Percentiles rank a stretch among this genome's conserved stretches.
Evolutionary conservation across 2,113 vertebrate species (phyloP).

Genomic region (Nerophis ophidion): DNA sequence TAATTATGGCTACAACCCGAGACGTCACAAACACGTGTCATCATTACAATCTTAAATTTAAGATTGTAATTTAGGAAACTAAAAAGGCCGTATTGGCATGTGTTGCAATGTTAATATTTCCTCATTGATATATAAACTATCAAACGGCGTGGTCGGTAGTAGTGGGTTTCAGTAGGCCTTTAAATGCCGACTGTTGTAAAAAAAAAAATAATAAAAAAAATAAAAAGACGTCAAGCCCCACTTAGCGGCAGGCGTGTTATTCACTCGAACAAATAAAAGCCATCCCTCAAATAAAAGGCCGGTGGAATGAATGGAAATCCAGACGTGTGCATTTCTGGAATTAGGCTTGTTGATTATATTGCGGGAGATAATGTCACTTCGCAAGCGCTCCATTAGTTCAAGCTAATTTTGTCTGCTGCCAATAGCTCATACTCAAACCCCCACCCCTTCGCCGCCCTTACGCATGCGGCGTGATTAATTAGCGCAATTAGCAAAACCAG

Average conservation of each 20-base stretch:
- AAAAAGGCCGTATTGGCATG: too few relatives aligned
- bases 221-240: not conserved
- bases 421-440: conserved; percentile 5
- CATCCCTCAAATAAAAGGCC: not conserved
- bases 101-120: too few relatives aligned
- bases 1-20: too few relatives aligned
- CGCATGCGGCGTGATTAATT: not conserved
- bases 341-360: not conserved
- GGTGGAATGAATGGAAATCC: not conserved
- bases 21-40: too few relatives aligned
- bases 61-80: too few relatives aligned
- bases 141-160: too few relatives aligned
- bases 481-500: conserved; percentile 9
- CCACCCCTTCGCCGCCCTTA: not conserved
- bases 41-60: too few relatives aligned
- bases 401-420: conserved; percentile 8
- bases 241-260: not conserved
- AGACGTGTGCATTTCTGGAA: not conserved
- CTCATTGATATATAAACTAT: too few relatives aligned
- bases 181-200: too few relatives aligned
- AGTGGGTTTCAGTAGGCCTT: too few relatives aligned
- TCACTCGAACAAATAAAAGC: not conserved
- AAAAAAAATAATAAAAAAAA: too few relatives aligned
- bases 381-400: conserved; percentile 9
- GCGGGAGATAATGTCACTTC: not conserved